A percentile compares a stretch with the other conserved stretches of the same genome.
phyloP scores from a whole-genome alignment of 1,140 invertebrate species.

The Chymomyza costata region DNA sequence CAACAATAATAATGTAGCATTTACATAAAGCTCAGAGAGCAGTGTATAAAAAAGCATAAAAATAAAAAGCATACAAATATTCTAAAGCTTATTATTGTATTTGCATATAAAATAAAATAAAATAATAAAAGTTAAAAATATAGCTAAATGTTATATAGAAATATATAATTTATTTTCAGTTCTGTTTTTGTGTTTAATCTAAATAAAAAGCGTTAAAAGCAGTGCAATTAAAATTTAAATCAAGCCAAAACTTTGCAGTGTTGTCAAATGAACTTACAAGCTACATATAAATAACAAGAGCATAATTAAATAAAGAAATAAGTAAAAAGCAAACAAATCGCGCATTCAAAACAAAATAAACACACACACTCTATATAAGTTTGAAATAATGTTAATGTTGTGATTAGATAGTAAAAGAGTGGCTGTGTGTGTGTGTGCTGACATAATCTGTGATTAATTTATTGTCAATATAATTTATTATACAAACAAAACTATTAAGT shows the following conservation, averaged over 20 bases:
- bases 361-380: not conserved
- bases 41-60: too few species aligned
- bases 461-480: too few species aligned
- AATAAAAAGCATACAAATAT: conserved; percentile 3
- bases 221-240: too few species aligned
- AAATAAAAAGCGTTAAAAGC: too few species aligned
- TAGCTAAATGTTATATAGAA: conserved; percentile 7
- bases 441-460: too few species aligned
- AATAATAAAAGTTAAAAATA: conserved; percentile 13
- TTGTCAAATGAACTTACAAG: conserved; percentile 16
- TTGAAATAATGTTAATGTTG: too few species aligned
- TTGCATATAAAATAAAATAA: conserved; percentile 9
- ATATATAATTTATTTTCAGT: conserved; percentile 22
- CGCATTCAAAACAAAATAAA: conserved; percentile 25
- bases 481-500: too few species aligned
- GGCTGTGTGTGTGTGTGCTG: too few species aligned
- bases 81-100: too few species aligned
- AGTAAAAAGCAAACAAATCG: conserved; percentile 16
- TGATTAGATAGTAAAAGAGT: too few species aligned
- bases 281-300: conserved; percentile 15
- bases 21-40: too few species aligned
- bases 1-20: too few species aligned
- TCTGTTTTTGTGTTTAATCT: conserved; percentile 27
- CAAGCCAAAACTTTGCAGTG: conserved; percentile 24
- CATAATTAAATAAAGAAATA: conserved; percentile 7